Evolutionary conservation across 2,888 invertebrate genomes (phyloP), one percentile per base, ranked within the genome.

Genomic region (Drosophila setosimentum): DNA sequence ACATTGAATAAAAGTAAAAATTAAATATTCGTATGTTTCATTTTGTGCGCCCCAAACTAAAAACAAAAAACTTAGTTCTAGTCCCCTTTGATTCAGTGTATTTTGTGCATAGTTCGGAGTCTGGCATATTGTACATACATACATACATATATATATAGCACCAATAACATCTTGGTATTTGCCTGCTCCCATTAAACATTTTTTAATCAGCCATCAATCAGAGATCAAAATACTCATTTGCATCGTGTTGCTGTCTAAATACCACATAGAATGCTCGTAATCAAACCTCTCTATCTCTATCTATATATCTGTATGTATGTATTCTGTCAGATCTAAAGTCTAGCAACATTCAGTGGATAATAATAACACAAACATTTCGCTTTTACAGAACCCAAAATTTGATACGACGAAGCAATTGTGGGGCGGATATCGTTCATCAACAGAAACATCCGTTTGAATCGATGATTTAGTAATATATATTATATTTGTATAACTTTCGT

Each of bases 361-460:
- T 65, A 74, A 66, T 81, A 85, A 83, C 74, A 10, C 13, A 2
- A 7, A 32, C 4, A 72, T 80, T 70, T 75, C 68, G 58, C 71
- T 76, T 63, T 92, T 92, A 64, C 91, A 92, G 92, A 91, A 90
- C 90, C 84, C 88, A 89, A 79, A 91, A 90, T 84, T 89, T 91
- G 82, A 91, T 90, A 83, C 90, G 87, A 73, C 90, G 91, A 89
- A 91, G 91, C 91, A 89, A 89, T 81, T 90, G 84, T 92, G 92
- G 92, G 88, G 87, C 75, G 90, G 91, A 91, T 90, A 87, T 90
- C 73, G 87, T 78, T 89, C 91, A 80, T 80, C 92, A 87, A 89
- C 91, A 86, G 91, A 92, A 87, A 91, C 91, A 80, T 89, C 91
- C 88, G 91, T 91, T 91, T 92, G 91, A 91, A 63, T 92, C 91